These are phyloP conservation scores for Clupea harengus DNA, from an alignment of 2,113 vertebrate genomes.

Conservation along the genomic window DNA sequence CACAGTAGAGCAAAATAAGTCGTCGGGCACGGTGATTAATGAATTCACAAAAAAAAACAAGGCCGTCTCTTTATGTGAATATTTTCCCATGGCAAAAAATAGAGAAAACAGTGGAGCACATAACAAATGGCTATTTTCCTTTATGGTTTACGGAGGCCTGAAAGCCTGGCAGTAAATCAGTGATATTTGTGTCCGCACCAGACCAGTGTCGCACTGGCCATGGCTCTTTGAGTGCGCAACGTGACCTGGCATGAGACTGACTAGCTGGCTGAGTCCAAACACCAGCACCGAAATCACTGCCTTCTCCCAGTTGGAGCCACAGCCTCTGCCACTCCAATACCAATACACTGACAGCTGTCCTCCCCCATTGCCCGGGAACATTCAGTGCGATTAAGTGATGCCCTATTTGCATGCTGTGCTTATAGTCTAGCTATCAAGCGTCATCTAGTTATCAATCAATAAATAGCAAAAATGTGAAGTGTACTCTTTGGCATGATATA, in stretches of 20 bases:
- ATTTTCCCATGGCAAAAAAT: constrained; percentile 31
- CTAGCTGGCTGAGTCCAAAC: neutral
- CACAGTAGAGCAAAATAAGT: neutral
- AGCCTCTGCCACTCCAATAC: neutral
- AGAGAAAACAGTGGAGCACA: neutral
- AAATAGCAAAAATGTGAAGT: neutral
- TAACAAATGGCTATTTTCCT: constrained; percentile 36
- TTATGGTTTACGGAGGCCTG: constrained; percentile 24
- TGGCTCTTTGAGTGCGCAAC: neutral
- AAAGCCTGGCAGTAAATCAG: constrained; percentile 32
- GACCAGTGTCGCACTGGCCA: neutral
- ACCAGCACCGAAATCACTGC: neutral
- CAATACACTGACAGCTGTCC: neutral
- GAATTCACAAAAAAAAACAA: neutral
- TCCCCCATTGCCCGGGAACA: neutral
- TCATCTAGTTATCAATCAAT: neutral
- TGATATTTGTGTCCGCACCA: neutral
- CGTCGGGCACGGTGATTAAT: neutral
- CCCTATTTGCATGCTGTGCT: neutral
- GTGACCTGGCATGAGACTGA: neutral
- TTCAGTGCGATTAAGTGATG: neutral
- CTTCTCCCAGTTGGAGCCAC: neutral
- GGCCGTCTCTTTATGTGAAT: constrained; percentile 22
- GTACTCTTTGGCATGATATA: neutral
- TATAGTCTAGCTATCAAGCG: neutral